These are phyloP conservation scores for Buteo buteo DNA, from an alignment of 2,113 vertebrate genomes.

Conservation along the genomic window DNA sequence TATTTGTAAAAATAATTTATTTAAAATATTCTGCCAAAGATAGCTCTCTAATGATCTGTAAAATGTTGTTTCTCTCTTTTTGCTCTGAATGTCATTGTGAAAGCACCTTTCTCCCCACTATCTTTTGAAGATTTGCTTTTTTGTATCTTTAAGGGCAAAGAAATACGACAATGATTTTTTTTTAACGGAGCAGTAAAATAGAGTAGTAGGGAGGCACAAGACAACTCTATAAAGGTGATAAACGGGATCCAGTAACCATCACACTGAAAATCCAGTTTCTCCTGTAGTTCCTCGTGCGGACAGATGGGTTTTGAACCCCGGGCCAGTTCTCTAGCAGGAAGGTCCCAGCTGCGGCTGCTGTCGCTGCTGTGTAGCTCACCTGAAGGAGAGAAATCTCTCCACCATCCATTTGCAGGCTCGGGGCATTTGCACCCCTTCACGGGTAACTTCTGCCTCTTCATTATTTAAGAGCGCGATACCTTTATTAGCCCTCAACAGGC, in stretches of 20 bases:
- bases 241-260: background rate
- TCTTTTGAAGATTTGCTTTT: constrained; percentile 53
- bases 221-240: background rate
- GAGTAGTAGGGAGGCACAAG: background rate
- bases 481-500: background rate
- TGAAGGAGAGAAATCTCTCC: background rate
- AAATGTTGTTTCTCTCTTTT: constrained; percentile 52
- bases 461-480: background rate
- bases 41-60: constrained; percentile 56
- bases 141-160: constrained; percentile 58
- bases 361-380: background rate
- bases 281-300: background rate
- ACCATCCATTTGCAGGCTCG: background rate
- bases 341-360: background rate
- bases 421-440: background rate
- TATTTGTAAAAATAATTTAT: constrained; percentile 62
- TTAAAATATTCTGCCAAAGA: constrained; percentile 75
- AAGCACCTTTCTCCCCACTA: constrained; percentile 31
- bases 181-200: constrained; percentile 20
- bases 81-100: constrained; percentile 62
- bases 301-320: background rate
- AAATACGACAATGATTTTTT: background rate
- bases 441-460: background rate
- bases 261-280: background rate
- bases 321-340: background rate